Conservation (phyloP, 2,888 invertebrate species). For the Cheilosia grossa region DNA sequence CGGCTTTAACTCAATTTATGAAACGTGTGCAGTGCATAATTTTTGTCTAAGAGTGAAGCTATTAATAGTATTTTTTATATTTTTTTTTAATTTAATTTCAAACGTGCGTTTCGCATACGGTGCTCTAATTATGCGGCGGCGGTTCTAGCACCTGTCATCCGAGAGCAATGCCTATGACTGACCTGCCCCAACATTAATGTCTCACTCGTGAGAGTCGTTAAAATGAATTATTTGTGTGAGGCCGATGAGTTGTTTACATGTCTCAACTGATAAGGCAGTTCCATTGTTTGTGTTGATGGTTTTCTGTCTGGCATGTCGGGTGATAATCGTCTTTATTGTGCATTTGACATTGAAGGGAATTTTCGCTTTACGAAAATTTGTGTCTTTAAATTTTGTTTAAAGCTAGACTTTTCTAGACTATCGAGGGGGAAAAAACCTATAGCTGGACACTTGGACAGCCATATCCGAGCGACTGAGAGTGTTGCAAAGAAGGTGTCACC, state of each 20-base stretch:
- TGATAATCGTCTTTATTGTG: too few species aligned
- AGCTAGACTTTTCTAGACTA: too few species aligned
- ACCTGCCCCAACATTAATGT: neutral
- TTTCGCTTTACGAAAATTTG: neutral
- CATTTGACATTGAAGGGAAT: neutral
- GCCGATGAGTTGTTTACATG: neutral
- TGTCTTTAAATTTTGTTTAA: too few species aligned
- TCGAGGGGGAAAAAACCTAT: too few species aligned
- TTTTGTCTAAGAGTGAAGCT: neutral
- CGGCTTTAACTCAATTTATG: neutral
- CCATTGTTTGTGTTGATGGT: neutral
- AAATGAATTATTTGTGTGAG: neutral
- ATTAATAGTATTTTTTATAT: constrained; percentile 1
- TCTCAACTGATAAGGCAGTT: constrained; percentile 1
- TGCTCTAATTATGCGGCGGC: constrained; percentile 6
- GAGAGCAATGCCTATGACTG: neutral
- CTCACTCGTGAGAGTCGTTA: constrained; percentile 17
- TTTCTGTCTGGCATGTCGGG: neutral
- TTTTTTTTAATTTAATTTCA: neutral
- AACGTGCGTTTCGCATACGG: constrained; percentile 1
- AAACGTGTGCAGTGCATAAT: neutral
- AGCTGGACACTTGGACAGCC: too few species aligned
- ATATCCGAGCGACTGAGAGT: too few species aligned
- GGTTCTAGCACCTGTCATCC: neutral
- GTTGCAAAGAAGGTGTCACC: too few species aligned